Conservation (phyloP, 1,140 invertebrate genomes). For the Brachionus rubens region DNA sequence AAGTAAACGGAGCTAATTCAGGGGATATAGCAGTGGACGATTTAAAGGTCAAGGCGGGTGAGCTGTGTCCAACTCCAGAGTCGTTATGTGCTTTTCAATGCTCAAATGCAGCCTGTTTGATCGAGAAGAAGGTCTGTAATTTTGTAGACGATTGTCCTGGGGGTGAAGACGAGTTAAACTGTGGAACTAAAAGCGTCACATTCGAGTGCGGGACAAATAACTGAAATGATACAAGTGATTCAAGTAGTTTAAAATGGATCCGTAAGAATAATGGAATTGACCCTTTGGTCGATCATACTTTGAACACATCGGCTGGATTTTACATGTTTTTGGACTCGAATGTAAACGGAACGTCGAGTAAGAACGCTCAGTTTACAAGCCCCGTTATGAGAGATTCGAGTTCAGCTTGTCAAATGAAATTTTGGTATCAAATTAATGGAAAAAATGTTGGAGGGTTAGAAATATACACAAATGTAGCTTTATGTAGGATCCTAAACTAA, state of each 20-base stretch:
- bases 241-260: slow-evolving; percentile 32
- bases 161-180: slow-evolving; percentile 54
- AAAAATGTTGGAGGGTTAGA: slow-evolving; percentile 49
- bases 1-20: not conserved
- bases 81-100: slow-evolving; percentile 25
- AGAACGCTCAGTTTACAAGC: slow-evolving; percentile 37
- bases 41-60: not conserved
- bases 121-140: slow-evolving; percentile 52
- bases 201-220: slow-evolving; percentile 50
- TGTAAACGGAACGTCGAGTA: not conserved
- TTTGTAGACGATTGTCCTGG: slow-evolving; percentile 53
- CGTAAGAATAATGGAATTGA: slow-evolving; percentile 21
- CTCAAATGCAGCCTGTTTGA: slow-evolving; percentile 49
- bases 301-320: slow-evolving; percentile 42
- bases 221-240: slow-evolving; percentile 47
- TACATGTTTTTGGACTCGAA: slow-evolving; percentile 46
- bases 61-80: not conserved
- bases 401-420: slow-evolving; percentile 46
- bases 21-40: slow-evolving; percentile 48
- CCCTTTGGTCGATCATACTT: slow-evolving; percentile 49
- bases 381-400: slow-evolving; percentile 43
- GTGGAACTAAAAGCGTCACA: slow-evolving; percentile 47
- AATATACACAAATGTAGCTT: slow-evolving; percentile 47
- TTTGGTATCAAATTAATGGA: slow-evolving; percentile 52
- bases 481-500: too few species aligned